phyloP scores from a whole-genome alignment of 2,888 invertebrate species.

The Terebella lapidaria region DNA sequence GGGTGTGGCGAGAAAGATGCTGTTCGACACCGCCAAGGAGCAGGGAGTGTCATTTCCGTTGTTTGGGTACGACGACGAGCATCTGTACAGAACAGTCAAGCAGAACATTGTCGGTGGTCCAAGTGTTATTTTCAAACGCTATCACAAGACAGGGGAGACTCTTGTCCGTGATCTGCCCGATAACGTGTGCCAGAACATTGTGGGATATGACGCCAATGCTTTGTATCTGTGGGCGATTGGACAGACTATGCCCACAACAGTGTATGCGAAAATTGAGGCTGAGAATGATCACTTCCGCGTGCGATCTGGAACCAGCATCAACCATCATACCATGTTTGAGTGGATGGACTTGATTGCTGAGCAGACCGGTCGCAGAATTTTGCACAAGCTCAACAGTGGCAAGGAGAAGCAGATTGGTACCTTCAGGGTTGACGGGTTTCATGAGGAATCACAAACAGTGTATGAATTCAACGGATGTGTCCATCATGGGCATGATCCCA shows the following conservation, averaged over 20 bases:
- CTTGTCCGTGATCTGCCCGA: background rate
- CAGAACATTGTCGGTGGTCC: background rate
- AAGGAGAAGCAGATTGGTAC: background rate
- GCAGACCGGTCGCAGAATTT: background rate
- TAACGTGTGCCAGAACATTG: background rate
- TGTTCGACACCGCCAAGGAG: background rate
- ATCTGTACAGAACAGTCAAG: background rate
- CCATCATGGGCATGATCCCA: background rate
- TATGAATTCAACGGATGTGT: background rate
- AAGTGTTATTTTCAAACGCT: background rate
- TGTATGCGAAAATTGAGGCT: too few relatives aligned
- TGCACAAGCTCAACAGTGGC: background rate
- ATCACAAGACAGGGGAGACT: background rate
- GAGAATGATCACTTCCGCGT: too few relatives aligned
- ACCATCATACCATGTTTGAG: background rate
- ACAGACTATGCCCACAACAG: too few relatives aligned
- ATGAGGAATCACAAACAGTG: background rate
- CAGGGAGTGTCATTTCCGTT: background rate
- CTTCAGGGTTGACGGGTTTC: background rate
- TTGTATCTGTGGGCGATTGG: too few relatives aligned
- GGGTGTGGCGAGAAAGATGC: background rate
- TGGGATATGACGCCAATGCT: background rate
- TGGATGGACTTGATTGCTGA: background rate
- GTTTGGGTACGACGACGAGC: background rate
- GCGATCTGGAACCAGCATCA: too few relatives aligned